These are phyloP conservation scores for Busseola fusca DNA, from an alignment of 2,888 invertebrate genomes.

Conservation along the genomic window DNA sequence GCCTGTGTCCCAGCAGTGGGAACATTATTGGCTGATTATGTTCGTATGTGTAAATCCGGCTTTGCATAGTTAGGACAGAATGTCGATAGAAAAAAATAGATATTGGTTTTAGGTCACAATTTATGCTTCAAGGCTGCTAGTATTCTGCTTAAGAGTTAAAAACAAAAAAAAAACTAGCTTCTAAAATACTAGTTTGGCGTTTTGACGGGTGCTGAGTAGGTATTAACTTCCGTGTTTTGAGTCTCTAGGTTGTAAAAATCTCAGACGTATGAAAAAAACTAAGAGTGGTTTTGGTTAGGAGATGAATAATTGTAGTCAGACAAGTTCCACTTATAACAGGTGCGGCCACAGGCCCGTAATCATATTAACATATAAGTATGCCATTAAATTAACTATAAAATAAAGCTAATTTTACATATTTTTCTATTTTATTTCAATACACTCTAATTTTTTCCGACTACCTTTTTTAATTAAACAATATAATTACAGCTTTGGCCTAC, in stretches of 20 bases:
- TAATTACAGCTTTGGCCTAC: slow-evolving; percentile 51
- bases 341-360: neutral
- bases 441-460: neutral
- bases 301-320: neutral
- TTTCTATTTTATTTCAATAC: too few relatives aligned
- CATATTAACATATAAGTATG: neutral
- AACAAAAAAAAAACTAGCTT: neutral
- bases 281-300: neutral
- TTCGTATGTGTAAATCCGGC: neutral
- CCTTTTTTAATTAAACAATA: too few relatives aligned
- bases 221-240: neutral
- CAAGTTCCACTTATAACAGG: neutral
- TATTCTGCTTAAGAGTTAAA: neutral
- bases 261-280: neutral
- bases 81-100: neutral
- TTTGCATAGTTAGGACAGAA: neutral
- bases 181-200: neutral
- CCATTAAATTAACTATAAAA: too few relatives aligned
- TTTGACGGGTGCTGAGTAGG: neutral
- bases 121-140: neutral
- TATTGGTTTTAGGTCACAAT: neutral
- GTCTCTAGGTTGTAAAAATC: neutral
- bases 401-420: neutral
- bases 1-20: too few relatives aligned
- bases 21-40: too few relatives aligned